phyloP scores from a whole-genome alignment of 2,113 vertebrate genomes.

The Zingel zingel region DNA sequence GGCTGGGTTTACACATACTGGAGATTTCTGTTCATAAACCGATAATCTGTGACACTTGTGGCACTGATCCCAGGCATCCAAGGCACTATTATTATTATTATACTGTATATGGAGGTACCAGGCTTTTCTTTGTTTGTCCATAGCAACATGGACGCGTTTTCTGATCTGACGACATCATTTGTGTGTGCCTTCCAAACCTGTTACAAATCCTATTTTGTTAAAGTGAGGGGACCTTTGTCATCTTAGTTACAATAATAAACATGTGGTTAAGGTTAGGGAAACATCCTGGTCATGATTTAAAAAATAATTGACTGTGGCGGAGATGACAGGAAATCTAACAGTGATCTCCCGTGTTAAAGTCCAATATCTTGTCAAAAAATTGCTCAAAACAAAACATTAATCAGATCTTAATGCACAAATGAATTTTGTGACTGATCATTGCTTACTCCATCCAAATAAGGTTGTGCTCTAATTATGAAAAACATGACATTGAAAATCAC shows the following conservation, averaged over 20 bases:
- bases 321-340: too few species aligned
- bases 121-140: neutral
- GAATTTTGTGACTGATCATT: too few species aligned
- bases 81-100: neutral
- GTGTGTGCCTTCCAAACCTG: too few species aligned
- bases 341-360: too few species aligned
- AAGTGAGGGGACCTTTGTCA: neutral
- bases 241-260: neutral
- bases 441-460: too few species aligned
- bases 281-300: neutral
- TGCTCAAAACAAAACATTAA: too few species aligned
- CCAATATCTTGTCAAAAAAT: too few species aligned
- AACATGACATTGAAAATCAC: too few species aligned
- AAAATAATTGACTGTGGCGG: too few species aligned
- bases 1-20: neutral
- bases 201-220: neutral
- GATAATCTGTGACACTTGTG: neutral
- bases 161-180: neutral
- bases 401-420: too few species aligned
- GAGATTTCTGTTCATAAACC: constrained; percentile 19
- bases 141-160: neutral
- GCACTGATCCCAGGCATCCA: neutral
- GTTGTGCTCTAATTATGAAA: too few species aligned
- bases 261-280: neutral
- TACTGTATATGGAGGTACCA: neutral